Base-by-base conservation (phyloP, 1,140 invertebrate species). In the Prorops nasuta region DNA sequence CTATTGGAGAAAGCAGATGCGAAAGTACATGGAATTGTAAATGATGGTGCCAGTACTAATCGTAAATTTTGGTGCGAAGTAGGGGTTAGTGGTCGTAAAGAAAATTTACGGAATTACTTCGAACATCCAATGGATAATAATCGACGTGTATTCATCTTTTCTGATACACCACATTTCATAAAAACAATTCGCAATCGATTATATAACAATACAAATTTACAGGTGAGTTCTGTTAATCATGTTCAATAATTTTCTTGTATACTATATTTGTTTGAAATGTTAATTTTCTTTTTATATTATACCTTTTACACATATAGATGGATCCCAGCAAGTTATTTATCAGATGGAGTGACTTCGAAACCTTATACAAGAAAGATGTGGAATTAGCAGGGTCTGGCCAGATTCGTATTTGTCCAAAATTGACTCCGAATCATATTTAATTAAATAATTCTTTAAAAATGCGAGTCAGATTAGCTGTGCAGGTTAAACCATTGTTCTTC, bases 261-360 rank as follows among this genome's bases (percentile, higher is more conserved):
- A n/a, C n/a, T n/a, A n/a, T n/a, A n/a, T n/a, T n/a, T n/a, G n/a
- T n/a, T n/a, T n/a, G n/a, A n/a, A n/a, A n/a, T n/a, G 49, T 43
- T 21, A 44, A 43, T 7, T 1, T 39, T 49, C 12, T 32, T 44
- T 24, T 46, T 41, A 20, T 24, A 18, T 22, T 16, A 4, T 38
- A 12, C 12, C 7, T 22, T 20, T 16, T 38, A 15, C 20, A 18
- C 21, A 8, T 40, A 18, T 15, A 51, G 53, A 46, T 51, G 1
- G 49, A 51, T 47, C 42, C 42, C 18, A 14, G 22, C 3, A 19
- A 41, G 10, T 16, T 42, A 16, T 21, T 16, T 3, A 51, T 56
- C 3, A 36, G 47, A 28, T 56, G 54, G 54, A n/a, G 51, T 4
- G 20, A 56, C 24, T 51, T 44, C 10, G 17, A 21, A 28, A 22